Conservation (phyloP, 2,888 invertebrate genomes). For the Lissonota sp. region DNA sequence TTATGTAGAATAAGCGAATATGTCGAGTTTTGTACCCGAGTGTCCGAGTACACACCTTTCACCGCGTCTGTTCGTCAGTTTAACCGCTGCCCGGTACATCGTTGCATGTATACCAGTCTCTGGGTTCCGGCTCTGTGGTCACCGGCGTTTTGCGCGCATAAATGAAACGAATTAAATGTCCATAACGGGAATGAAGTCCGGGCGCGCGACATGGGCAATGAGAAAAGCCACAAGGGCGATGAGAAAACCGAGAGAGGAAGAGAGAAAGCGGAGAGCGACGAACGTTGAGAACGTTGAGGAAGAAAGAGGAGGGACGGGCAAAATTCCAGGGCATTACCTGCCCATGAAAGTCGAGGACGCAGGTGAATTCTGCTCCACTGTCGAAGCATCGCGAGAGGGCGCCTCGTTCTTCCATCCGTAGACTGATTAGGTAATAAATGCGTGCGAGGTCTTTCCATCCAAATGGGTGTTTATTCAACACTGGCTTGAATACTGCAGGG, state of each 20-base stretch:
- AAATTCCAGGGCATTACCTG: constrained; percentile 49
- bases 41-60: constrained; percentile 61
- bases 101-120: constrained; percentile 12
- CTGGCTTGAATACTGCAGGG: constrained; percentile 31
- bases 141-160: constrained; percentile 56
- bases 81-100: constrained; percentile 1
- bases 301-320: constrained; percentile 30
- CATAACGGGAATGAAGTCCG: constrained; percentile 59
- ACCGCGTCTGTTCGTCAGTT: constrained; percentile 11
- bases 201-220: constrained; percentile 31
- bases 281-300: constrained; percentile 14
- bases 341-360: constrained; percentile 66
- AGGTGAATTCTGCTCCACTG: constrained; percentile 60
- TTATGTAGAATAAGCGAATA: not conserved
- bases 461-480: constrained; percentile 22
- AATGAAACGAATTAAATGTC: constrained; percentile 66
- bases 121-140: constrained; percentile 40
- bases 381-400: constrained; percentile 35
- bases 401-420: constrained; percentile 6
- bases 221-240: constrained; percentile 29
- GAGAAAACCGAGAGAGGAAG: constrained; percentile 2
- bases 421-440: constrained; percentile 70
- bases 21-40: not conserved
- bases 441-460: constrained; percentile 49
- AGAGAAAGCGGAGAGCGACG: not conserved